Evolutionary conservation across 2,797 vertebrate species (phyloP), one percentile per base, ranked within the genome.

Genomic region (Micrastur ruficollis): DNA sequence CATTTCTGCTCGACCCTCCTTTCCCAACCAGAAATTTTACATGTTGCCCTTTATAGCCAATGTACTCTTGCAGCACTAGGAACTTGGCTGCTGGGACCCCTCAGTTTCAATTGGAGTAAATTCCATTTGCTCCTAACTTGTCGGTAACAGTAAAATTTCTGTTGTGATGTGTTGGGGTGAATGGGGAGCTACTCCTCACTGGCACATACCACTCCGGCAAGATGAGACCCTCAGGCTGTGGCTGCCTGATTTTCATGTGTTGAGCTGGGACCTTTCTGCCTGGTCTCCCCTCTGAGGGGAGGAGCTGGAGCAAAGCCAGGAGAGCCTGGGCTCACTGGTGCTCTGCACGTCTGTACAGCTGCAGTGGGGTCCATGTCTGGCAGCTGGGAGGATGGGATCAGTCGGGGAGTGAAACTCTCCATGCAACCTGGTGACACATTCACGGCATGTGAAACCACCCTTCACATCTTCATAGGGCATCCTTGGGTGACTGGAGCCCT

Each of bases 361-460:
- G 32, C n/a, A 20, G 32, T 4, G n/a, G 32, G 17, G 7, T 79
- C 53, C 0, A 2, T 23, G n/a, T 26, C 40, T 78, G 62, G 14
- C 20, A 62, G 22, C 6, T n/a, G 55, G 23, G 17, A 87, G 55
- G 40, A n/a, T 8, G 40, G 53, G 49, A 76, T 32, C 23, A 3
- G 8, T 6, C 1, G 2, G 13, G 4, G 22, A 12, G 4, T 55
- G 59, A 73, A 85, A 70, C 22, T 5, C 26, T 56, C 22, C 38
- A 3, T 16, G 66, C 0, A 2, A 61, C 14, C 50, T 68, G 0
- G 0, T 53, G 55, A 15, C 20, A 50, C 6, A 26, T 42, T 72
- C 34, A 31, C 1, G 1, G 68, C n/a, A 3, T 36, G 36, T 59
- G 72, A 47, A 58, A 47, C 14, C 47, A 52, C 22, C 25, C 8